Base-by-base conservation (phyloP, 2,113 vertebrate genomes). In the Fulmarus glacialis region DNA sequence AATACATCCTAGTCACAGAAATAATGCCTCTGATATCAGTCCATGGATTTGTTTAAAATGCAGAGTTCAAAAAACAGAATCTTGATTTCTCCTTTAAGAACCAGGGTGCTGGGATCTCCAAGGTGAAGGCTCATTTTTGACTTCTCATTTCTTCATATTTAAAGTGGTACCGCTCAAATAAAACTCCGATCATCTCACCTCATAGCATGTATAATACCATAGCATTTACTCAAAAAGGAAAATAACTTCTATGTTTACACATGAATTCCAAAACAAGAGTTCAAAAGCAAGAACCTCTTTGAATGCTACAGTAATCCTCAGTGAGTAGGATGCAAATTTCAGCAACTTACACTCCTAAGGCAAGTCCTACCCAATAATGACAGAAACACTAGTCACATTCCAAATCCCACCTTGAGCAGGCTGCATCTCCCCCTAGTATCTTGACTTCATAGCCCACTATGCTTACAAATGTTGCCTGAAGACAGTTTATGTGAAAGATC, bases 81-180 rank as follows among this genome's bases (percentile, higher is more conserved):
- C 62, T 86, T 95, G 55, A 85, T 68, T 59, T 89, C 64, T 90
- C 93, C 70, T 85, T 96, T 82, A 79, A 82, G 53, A 96, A 75
- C 8, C 56, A 82, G 59, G 5, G 9, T 83, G 66, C 68, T 77
- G 56, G 43, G n/a, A 93, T 89, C 62, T 93, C 63, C 92, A 95
- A 94, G 70, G n/a, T 77, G 75, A 85, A 87, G 66, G 93, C 70
- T 91, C 58, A 56, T 67, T 92, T 90, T 66, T 89, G 53, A 90
- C 82, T 73, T 93, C 17, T 50, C 70, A 17, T 87, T 94, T 96
- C 80, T 91, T 96, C 77, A 71, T 36, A 82, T 87, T 50, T 82
- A 5, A 86, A 82, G 77, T 19, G 12, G 34, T 18, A 81, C 34
- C 47, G 62, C 55, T 94, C 80, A 81, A 52, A 73, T 24, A 82